Conservation (phyloP, 2,797 vertebrate species). For the Hemibagrus guttatus region DNA sequence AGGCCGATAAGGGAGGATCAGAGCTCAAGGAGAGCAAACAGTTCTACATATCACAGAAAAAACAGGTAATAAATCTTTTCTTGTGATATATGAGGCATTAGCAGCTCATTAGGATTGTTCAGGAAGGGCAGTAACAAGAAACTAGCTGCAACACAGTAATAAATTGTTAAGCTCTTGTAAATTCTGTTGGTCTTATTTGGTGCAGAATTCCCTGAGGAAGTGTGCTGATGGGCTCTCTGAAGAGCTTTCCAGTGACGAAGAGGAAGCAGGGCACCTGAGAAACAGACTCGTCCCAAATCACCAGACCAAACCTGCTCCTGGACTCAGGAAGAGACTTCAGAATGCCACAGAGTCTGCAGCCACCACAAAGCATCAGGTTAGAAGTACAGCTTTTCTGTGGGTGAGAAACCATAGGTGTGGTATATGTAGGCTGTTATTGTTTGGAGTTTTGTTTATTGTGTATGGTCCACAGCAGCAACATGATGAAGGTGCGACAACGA, state of each 20-base stretch:
- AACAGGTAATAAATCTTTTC: constrained; percentile 69
- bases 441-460: neutral
- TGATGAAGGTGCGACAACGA: constrained; percentile 24
- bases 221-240: constrained; percentile 80
- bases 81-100: neutral
- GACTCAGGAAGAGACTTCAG: constrained; percentile 73
- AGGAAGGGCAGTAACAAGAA: neutral
- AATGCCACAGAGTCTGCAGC: constrained; percentile 59
- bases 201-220: constrained; percentile 57
- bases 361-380: constrained; percentile 60
- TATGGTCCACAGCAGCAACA: constrained; percentile 59
- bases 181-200: neutral
- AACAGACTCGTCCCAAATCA: constrained; percentile 65
- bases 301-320: constrained; percentile 68
- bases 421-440: neutral
- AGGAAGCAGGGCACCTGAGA: constrained; percentile 66
- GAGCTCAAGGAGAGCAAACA: constrained; percentile 72
- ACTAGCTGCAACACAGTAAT: neutral
- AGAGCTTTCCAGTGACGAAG: constrained; percentile 92
- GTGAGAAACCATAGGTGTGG: neutral
- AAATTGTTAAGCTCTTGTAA: neutral
- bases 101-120: neutral
- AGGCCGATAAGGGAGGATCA: constrained; percentile 65
- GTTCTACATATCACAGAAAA: constrained; percentile 71
- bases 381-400: neutral